These are phyloP conservation scores for Parus major DNA, from an alignment of 2,113 vertebrate species.

Conservation along the genomic window DNA sequence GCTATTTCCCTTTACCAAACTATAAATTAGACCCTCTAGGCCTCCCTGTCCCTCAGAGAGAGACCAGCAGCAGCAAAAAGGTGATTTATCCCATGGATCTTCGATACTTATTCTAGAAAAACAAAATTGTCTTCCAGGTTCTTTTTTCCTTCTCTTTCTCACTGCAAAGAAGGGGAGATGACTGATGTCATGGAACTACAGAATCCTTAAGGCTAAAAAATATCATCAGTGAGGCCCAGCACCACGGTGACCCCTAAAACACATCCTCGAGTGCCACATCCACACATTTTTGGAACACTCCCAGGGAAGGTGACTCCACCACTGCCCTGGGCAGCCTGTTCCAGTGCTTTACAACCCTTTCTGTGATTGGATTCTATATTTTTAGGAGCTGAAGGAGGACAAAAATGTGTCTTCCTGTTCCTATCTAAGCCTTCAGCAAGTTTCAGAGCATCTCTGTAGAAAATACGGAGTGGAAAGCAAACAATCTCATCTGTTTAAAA, in stretches of 20 bases:
- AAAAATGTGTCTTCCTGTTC: neutral
- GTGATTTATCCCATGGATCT: neutral
- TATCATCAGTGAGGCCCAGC: neutral
- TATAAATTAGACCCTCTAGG: neutral
- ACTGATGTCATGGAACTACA: accelerated
- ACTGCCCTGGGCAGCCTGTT: neutral
- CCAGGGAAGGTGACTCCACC: neutral
- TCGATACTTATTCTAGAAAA: neutral
- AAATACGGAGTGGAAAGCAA: neutral
- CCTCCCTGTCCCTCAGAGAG: neutral
- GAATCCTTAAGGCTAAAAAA: neutral
- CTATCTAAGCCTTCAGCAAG: neutral
- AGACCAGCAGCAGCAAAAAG: neutral
- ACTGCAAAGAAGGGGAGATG: neutral
- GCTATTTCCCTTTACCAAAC: neutral
- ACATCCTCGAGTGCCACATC: neutral
- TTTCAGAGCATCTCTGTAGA: neutral
- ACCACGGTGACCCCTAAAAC: neutral
- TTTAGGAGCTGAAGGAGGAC: neutral
- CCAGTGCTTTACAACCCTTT: neutral
- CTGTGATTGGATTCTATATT: accelerated
- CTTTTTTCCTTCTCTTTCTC: neutral
- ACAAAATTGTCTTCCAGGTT: neutral
- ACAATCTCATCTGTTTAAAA: neutral
- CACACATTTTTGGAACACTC: neutral